These are phyloP conservation scores for Caenorhabditis virilis DNA, from an alignment of 2,888 invertebrate species.

Conservation along the genomic window DNA sequence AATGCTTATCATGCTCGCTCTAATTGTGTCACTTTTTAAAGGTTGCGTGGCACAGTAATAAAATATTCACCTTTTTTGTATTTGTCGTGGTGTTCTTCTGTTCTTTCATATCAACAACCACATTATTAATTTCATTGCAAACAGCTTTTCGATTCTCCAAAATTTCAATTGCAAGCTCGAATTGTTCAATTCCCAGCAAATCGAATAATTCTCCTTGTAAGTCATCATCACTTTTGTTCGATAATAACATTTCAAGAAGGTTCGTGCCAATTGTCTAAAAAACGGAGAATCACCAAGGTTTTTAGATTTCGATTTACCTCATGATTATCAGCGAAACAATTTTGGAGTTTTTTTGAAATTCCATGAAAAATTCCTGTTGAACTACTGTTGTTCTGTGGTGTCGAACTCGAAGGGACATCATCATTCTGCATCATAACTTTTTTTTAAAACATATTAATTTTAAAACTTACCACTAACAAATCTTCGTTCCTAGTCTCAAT, in stretches of 20 bases:
- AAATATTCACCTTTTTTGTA: slow-evolving; percentile 12
- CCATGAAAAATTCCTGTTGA: neutral
- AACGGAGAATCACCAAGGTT: neutral
- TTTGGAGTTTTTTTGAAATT: neutral
- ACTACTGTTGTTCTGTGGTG: neutral
- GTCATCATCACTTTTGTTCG: slow-evolving; percentile 30
- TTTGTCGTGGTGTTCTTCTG: slow-evolving; percentile 13
- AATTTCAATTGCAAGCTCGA: slow-evolving; percentile 79
- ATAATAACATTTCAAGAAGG: slow-evolving; percentile 16
- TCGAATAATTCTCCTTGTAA: slow-evolving; percentile 74
- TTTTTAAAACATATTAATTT: neutral
- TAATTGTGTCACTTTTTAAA: slow-evolving; percentile 21
- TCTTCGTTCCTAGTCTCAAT: neutral
- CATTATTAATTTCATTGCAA: slow-evolving; percentile 29
- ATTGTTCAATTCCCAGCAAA: slow-evolving; percentile 83
- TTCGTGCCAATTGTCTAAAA: slow-evolving; percentile 18
- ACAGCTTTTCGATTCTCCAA: slow-evolving; percentile 74
- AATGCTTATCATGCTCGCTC: slow-evolving; percentile 18
- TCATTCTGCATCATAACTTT: neutral
- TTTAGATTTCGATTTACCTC: slow-evolving; percentile 1
- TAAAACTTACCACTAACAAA: neutral
- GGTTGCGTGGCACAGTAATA: slow-evolving; percentile 8
- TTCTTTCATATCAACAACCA: slow-evolving; percentile 21
- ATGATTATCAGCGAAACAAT: slow-evolving; percentile 13
- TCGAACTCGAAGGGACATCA: neutral